These are phyloP conservation scores for Mesochorus sp. DNA, from an alignment of 2,888 invertebrate species.

Conservation along the genomic window DNA sequence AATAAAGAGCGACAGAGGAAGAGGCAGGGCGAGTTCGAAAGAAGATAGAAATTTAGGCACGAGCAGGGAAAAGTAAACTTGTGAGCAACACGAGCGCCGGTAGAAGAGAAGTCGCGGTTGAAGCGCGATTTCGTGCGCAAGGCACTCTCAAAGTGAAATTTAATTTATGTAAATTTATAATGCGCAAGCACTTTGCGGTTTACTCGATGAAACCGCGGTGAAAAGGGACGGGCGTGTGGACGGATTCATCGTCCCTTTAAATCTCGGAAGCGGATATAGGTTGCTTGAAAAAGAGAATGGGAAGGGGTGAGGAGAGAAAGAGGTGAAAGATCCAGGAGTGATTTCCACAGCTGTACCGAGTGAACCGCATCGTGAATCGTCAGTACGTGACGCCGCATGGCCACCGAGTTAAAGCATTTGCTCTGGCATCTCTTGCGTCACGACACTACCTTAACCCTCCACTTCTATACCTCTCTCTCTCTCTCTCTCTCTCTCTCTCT, in stretches of 20 bases:
- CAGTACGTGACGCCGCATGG: constrained; percentile 70
- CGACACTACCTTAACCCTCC: background rate
- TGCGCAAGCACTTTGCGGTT: constrained; percentile 69
- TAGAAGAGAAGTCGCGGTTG: background rate
- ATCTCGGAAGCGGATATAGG: constrained; percentile 13
- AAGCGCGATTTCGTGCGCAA: constrained; percentile 17
- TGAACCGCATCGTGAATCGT: constrained; percentile 62
- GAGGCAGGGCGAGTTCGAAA: background rate
- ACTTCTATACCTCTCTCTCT: constrained; percentile 1
- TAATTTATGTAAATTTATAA: constrained; percentile 74
- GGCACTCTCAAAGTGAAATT: constrained; percentile 69
- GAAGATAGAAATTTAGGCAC: constrained; percentile 13
- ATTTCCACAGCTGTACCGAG: constrained; percentile 44
- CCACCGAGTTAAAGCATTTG: constrained; percentile 47
- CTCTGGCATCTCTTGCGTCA: constrained; percentile 15
- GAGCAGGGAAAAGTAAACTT: constrained; percentile 26
- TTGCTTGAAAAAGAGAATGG: constrained; percentile 13
- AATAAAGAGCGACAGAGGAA: background rate
- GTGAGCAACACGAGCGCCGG: constrained; percentile 11
- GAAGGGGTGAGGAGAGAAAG: no score
- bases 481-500: background rate
- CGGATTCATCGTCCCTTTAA: constrained; percentile 59
- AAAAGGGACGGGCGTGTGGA: background rate
- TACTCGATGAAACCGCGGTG: constrained; percentile 60
- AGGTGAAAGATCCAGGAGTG: constrained; percentile 29